phyloP scores from a whole-genome alignment of 2,113 vertebrate species.

The Neodontobutis hainanensis region DNA sequence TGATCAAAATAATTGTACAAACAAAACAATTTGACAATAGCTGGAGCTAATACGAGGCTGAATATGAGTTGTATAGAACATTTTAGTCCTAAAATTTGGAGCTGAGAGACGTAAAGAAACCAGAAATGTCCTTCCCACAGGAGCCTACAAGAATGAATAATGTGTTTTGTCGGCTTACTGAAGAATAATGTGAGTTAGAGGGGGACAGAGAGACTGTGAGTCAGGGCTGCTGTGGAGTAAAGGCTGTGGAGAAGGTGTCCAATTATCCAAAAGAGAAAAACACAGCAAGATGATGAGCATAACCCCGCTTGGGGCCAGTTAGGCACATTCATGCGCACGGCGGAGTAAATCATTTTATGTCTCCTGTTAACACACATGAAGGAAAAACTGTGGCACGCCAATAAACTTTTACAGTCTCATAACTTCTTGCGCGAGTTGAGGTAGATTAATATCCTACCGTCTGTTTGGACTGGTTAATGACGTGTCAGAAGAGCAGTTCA shows the following conservation, averaged over 20 bases:
- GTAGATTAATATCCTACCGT: conserved; percentile 5
- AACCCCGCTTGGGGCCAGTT: conserved; percentile 40
- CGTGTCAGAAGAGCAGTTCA: not conserved
- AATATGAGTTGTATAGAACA: not conserved
- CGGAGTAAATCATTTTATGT: conserved; percentile 18
- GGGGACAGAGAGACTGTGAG: conserved; percentile 9
- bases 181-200: conserved; percentile 2
- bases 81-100: conserved; percentile 1
- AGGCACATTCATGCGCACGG: not conserved
- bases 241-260: conserved; percentile 49
- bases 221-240: conserved; percentile 15
- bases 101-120: not conserved
- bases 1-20: not conserved
- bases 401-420: conserved; percentile 27
- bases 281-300: conserved; percentile 31
- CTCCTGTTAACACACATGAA: conserved; percentile 13
- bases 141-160: conserved; percentile 16
- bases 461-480: conserved; percentile 18
- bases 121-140: conserved; percentile 5
- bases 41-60: not conserved
- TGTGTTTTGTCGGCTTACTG: conserved; percentile 17
- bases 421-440: conserved; percentile 6
- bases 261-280: conserved; percentile 61
- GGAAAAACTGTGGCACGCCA: conserved; percentile 6
- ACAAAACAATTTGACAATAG: not conserved